Conservation (phyloP, 1,140 invertebrate genomes). For the Tyrophagus putrescentiae region DNA sequence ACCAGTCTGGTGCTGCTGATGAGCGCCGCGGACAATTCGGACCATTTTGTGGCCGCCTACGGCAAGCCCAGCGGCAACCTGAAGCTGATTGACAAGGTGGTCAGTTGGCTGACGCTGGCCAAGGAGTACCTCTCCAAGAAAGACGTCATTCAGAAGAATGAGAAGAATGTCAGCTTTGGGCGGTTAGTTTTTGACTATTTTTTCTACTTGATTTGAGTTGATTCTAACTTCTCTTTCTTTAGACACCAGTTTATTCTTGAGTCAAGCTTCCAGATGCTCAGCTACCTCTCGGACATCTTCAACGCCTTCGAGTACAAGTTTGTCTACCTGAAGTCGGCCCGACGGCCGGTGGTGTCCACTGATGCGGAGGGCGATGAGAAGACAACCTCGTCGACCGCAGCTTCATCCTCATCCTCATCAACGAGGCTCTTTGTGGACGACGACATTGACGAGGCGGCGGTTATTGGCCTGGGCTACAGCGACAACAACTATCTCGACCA, state of each 20-base stretch:
- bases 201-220: neutral
- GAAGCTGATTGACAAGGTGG: constrained; percentile 58
- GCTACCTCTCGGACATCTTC: constrained; percentile 54
- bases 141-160: constrained; percentile 41
- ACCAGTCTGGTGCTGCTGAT: constrained; percentile 44
- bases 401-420: neutral
- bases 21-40: constrained; percentile 58
- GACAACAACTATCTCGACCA: too few relatives aligned
- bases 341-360: too few relatives aligned
- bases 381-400: neutral
- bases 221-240: neutral
- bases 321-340: neutral
- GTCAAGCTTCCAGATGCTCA: constrained; percentile 57
- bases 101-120: constrained; percentile 51
- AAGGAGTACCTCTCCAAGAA: constrained; percentile 44
- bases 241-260: constrained; percentile 46
- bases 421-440: constrained; percentile 8
- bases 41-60: constrained; percentile 64
- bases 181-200: constrained; percentile 19
- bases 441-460: constrained; percentile 52
- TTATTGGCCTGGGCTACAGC: constrained; percentile 57
- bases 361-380: neutral
- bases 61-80: constrained; percentile 56
- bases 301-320: constrained; percentile 41
- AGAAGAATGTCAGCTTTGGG: constrained; percentile 39